Evolutionary conservation across 2,888 invertebrate genomes (phyloP), one percentile per base, ranked within the genome.

Genomic region (Caenorhabditis sp.): DNA sequence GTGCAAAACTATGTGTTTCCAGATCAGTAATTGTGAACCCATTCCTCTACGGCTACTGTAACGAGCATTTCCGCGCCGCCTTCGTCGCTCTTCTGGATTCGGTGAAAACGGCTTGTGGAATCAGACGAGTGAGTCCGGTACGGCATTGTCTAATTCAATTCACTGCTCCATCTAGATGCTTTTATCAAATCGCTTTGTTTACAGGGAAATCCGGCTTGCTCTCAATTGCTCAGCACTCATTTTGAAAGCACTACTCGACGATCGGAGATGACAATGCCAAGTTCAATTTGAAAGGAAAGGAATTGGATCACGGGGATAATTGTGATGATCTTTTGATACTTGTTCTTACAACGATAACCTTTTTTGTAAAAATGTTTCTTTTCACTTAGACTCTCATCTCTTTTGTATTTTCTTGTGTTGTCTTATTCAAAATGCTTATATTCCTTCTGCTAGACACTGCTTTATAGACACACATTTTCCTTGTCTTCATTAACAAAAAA

Each of bases 11-110:
- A 32, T 50, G 60, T 61, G 26, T 24, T 80, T 84, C 9, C 77
- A 85, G 87, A 40, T 87, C 87, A 26, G 89, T 89, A 2, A 83
- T 90, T 6, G 91, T 90, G 89, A 90, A 90, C 79, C 89, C 89
- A 18, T 78, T 88, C 40, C 82, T 90, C 18, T 91, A 91, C 71
- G 88, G 89, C 8, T 69, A 89, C 55, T 79, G 91, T 47, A 90
- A 90, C 71, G 90, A 90, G 64, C 90, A 90, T 55, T 90, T 90
- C 78, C 87, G 90, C 11, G 84, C 88, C 8, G 90, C 90, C 2
- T 90, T 90, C 64, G 80, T 82, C 6, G 80, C 84, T 9, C 80
- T 89, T 11, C 47, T 89, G 18, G 72, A 80, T 11, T 77, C 81
- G 2, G 61, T 82, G 26, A 78, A 82, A 51, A 44, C 67, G 0